A percentile compares a stretch with the other conserved stretches of the same genome.
These are phyloP conservation scores for Psittacula cyanocephala DNA, from an alignment of 2,113 vertebrate genomes.

Conservation along the genomic window DNA sequence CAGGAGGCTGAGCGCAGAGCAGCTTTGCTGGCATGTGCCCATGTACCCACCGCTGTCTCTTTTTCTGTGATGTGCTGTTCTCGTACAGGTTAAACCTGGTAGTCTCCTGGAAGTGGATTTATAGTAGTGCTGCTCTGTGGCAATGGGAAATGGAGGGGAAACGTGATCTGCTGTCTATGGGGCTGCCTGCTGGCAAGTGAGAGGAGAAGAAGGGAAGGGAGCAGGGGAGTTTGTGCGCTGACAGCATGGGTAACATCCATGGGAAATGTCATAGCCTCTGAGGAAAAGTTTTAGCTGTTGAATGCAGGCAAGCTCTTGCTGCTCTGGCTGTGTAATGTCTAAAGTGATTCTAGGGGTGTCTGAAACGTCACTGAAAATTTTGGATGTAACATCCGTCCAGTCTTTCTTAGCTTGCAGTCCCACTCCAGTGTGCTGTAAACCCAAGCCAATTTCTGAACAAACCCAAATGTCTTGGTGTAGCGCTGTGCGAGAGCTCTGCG, in stretches of 20 bases:
- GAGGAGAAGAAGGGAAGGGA: neutral
- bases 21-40: neutral
- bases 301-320: neutral
- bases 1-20: neutral
- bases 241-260: neutral
- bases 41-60: neutral
- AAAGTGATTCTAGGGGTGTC: neutral
- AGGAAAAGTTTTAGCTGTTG: neutral
- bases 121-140: neutral
- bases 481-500: neutral
- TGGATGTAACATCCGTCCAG: neutral
- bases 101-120: neutral
- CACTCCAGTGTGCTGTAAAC: neutral
- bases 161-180: neutral
- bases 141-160: neutral
- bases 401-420: neutral
- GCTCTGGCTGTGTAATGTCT: neutral
- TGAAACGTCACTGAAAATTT: neutral
- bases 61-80: neutral
- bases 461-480: conserved; percentile 46
- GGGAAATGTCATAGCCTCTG: neutral
- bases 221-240: neutral
- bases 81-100: neutral
- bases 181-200: neutral
- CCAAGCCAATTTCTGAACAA: conserved; percentile 50